Evolutionary conservation across 2,888 invertebrate species (phyloP), one percentile per base, ranked within the genome.

Genomic region (Ophion slaviceki): DNA sequence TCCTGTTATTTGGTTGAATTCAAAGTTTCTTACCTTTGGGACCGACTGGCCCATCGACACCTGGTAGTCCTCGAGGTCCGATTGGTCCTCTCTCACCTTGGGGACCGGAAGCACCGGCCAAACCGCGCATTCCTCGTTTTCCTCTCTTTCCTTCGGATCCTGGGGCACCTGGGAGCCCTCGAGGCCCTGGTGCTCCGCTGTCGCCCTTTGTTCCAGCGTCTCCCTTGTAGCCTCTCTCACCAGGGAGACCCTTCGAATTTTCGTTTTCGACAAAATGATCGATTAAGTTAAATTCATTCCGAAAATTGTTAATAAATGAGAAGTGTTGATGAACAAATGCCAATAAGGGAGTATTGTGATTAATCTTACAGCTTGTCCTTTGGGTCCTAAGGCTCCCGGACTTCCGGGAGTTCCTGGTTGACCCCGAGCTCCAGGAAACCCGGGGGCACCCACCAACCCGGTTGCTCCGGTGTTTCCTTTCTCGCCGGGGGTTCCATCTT

Each of bases 131-230:
- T 0, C 97, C 97, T 86, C 97, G 94, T 92, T 97, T 97, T 0
- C 98, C 98, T 83, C 97, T 95, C 94, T 97, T 98, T 4, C 97
- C 98, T 92, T 97, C 97, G 0, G 96, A 95, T 0, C 98, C 98
- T 6, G 96, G 93, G 5, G 95, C 94, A 1, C 98, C 98, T 1
- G 97, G 97, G 11, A 97, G 91, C 32, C 98, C 98, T 87, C 97
- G 95, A 2, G 97, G 96, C 0, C 98, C 98, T 1, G 96, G 94
- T 1, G 95, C 93, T 6, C 98, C 98, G 8, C 94, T 89, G 93
- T 97, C 97, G 47, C 98, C 98, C 93, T 97, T 97, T 47, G 95
- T 94, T 8, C 98, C 98, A 0, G 93, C 90, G 90, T 98, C 97
- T 59, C 98, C 98, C 95, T 97, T 97, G 82, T 95, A 95, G 10